Base-by-base conservation (phyloP, 2,888 invertebrate species). In the Pachycephus smyrnensis region DNA sequence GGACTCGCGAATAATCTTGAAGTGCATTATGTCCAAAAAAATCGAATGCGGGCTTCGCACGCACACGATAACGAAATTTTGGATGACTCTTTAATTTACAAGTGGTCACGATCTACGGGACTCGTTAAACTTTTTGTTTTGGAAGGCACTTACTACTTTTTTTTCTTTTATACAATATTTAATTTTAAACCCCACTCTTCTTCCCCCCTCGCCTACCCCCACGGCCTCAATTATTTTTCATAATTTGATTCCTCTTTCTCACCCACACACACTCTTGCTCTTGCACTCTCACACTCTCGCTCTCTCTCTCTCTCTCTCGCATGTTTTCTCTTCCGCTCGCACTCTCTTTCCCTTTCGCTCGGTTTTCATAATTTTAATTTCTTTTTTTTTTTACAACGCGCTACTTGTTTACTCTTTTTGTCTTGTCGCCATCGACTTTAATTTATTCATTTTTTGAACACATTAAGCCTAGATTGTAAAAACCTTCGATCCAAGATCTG, bases 71-170 rank as follows among this genome's bases (percentile, higher is more conserved):
- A 86, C 84, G 85, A 87, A 87, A 90, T 90, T 90, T 89, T 90
- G 86, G 90, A 89, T 88, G 89, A 90, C 87, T 55, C 55, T 87
- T 88, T 85, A 83, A 89, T 89, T 89, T 88, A 90, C 89, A 91
- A 90, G 89, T 91, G 90, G 91, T 91, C 91, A 90, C 91, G 91
- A 90, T 91, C 91, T 91, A 91, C 90, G 91, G 89, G 91, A 91
- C 89, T 90, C 90, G 87, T 91, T 87, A 89, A 85, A 88, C 83
- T 83, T 87, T 87, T 86, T 75, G 33, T 78, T 88, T 85, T 95
- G 95, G 95, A 95, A 95, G 95, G 95, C 95, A 95, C 95, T 95
- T 95, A 94, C 95, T 95, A 95, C 95, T 93, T 94, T 93, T 94
- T 93, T 88, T 93, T 90, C 94, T 94, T 94, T 95, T 95, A 95